Evolutionary conservation across 2,888 invertebrate species (phyloP), one percentile per base, ranked within the genome.

Genomic region (Flexamia atlantica): DNA sequence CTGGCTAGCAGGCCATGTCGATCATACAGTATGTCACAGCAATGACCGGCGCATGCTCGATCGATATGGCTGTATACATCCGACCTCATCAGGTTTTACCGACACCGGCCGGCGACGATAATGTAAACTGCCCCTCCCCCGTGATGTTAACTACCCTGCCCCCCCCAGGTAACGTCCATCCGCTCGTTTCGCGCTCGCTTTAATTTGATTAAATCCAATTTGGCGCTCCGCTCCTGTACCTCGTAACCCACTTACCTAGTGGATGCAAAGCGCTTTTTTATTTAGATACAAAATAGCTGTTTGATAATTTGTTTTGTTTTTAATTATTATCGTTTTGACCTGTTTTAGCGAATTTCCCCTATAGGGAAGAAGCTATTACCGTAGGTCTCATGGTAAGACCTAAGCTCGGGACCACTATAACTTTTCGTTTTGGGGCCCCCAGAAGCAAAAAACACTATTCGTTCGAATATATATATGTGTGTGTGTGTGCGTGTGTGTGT

Each of bases 151-250:
- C 53, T 23, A 20, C 20, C 64, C 64, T 30, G 5, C 28, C 30
- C 64, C 23, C 10, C 20, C 53, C 23, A 53, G 0, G 2, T 10
- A 23, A 2, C 53, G 53, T 53, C 46, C 46, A 17, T 46, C 64
- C 64, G 64, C 64, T 64, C 64, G 64, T 64, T 64, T 64, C 64
- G 64, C 64, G 64, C 64, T 64, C 64, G 30, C 64, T 64, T 64
- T 64, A 17, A 64, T 64, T 64, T 14, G 64, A 64, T 64, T 64
- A 64, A 64, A 64, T 64, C 30, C 64, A 64, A 64, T 64, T 64
- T 64, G 64, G 2, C 25, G 25, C 20, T 64, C 64, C 64, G 64
- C 30, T 30, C 17, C 64, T 9, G 28, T 64, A 64, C 64, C 28
- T 23, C 64, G 64, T 28, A 64, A 25, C 64, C 64, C 28, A 28